Conservation (phyloP, 2,888 invertebrate species). For the Volucella inflata region DNA sequence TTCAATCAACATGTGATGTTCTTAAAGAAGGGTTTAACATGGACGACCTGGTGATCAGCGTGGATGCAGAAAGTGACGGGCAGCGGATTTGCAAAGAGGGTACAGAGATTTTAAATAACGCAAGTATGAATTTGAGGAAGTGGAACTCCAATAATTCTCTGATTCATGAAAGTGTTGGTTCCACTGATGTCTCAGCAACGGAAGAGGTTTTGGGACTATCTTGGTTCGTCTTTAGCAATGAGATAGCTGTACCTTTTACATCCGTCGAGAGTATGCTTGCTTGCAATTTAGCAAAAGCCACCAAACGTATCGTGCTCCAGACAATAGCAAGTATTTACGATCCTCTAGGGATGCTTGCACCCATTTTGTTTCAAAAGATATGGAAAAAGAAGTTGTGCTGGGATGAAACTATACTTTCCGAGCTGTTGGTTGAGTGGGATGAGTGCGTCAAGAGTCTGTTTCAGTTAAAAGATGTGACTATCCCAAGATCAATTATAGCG, state of each 20-base stretch:
- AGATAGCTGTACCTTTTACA: slow-evolving; percentile 1
- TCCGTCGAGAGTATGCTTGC: slow-evolving; percentile 4
- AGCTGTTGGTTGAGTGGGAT: slow-evolving; percentile 12
- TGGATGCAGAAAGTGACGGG: too few relatives aligned
- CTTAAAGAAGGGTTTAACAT: too few relatives aligned
- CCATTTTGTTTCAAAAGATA: not conserved
- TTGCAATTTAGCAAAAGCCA: not conserved
- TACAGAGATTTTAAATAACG: too few relatives aligned
- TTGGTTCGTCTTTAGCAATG: slow-evolving; percentile 10
- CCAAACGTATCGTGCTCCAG: slow-evolving; percentile 17
- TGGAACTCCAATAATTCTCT: slow-evolving; percentile 7
- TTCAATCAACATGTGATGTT: too few relatives aligned
- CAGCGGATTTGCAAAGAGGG: too few relatives aligned
- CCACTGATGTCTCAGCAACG: not conserved
- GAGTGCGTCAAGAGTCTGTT: slow-evolving; percentile 21
- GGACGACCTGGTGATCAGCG: too few relatives aligned
- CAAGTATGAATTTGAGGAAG: slow-evolving; percentile 16
- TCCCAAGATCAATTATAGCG: too few relatives aligned
- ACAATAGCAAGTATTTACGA: slow-evolving; percentile 11
- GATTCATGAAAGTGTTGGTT: not conserved
- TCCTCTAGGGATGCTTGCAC: slow-evolving; percentile 8
- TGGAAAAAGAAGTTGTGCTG: slow-evolving; percentile 9
- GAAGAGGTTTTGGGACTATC: not conserved
- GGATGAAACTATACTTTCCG: slow-evolving; percentile 15
- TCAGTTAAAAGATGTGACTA: too few relatives aligned